Evolutionary conservation across 1,140 invertebrate species (phyloP).

Genomic region (Macrocentrus cingulum): DNA sequence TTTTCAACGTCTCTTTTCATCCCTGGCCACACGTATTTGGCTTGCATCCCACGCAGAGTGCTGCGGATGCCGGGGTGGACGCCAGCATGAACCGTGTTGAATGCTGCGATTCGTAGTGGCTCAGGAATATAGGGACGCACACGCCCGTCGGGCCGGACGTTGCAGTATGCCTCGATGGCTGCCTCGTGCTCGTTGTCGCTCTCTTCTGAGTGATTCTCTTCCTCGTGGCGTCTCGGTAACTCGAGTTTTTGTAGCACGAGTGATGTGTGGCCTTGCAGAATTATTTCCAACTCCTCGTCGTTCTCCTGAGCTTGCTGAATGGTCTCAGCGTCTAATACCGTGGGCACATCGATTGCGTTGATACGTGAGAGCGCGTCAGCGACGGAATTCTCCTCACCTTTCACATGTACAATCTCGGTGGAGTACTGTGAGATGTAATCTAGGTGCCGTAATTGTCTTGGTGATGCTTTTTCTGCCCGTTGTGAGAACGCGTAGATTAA

Average conservation of each 20-base stretch:
- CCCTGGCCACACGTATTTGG: too few relatives aligned
- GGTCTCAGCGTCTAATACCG: background rate
- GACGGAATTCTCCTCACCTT: background rate
- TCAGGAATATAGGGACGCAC: too few relatives aligned
- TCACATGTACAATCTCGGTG: background rate
- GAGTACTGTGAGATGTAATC: constrained; percentile 6
- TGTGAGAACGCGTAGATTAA: background rate
- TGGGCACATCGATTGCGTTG: background rate
- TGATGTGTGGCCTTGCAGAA: background rate
- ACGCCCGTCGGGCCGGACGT: too few relatives aligned
- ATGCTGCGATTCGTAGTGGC: too few relatives aligned
- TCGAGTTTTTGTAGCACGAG: background rate
- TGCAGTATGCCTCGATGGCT: too few relatives aligned
- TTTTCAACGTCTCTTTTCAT: too few relatives aligned
- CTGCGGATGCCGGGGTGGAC: too few relatives aligned
- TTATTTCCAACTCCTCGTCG: background rate
- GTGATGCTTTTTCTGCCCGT: background rate
- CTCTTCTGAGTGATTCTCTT: too few relatives aligned
- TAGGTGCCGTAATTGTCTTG: constrained; percentile 1
- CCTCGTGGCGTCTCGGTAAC: background rate
- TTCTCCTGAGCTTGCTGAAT: background rate
- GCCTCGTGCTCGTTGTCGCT: too few relatives aligned
- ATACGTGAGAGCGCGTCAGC: constrained; percentile 7
- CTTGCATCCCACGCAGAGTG: too few relatives aligned
- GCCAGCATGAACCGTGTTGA: too few relatives aligned